Conservation (phyloP, 1,140 invertebrate species). For the Drosophila busckii region DNA sequence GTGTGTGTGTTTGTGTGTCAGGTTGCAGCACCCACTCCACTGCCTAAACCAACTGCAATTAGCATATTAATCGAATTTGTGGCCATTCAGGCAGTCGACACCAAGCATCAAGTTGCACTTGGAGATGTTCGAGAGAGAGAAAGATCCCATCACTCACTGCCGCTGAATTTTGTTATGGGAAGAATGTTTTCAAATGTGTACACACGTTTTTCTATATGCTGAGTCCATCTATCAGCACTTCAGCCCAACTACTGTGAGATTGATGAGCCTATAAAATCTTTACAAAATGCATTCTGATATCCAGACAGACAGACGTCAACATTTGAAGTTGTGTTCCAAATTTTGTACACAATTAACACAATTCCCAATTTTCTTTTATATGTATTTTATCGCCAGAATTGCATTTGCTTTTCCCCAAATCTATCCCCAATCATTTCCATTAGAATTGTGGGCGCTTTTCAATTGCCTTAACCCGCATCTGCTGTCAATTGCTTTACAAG, state of each 20-base stretch:
- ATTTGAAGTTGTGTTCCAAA: conserved; percentile 12
- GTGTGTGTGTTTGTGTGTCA: too few relatives aligned
- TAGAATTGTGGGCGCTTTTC: conserved; percentile 20
- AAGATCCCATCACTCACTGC: conserved; percentile 43
- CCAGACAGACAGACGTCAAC: conserved; percentile 27
- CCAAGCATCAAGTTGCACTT: conserved; percentile 1
- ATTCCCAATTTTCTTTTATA: conserved; percentile 68
- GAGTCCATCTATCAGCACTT: conserved; percentile 59
- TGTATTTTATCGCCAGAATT: conserved; percentile 59
- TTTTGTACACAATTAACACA: conserved; percentile 59
- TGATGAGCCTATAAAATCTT: conserved; percentile 50
- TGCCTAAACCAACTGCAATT: too few relatives aligned
- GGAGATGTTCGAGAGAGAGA: conserved; percentile 11
- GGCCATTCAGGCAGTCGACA: conserved; percentile 32
- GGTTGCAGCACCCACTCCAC: too few relatives aligned
- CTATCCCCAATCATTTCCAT: conserved; percentile 17
- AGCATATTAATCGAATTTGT: conserved; percentile 68
- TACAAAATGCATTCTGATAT: too few relatives aligned
- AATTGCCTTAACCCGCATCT: conserved; percentile 50
- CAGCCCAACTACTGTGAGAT: conserved; percentile 35
- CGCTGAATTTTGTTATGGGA: conserved; percentile 19
- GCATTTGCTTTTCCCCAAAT: conserved; percentile 31
- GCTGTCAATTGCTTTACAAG: conserved; percentile 58
- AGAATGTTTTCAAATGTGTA: conserved; percentile 21
- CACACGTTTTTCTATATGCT: conserved; percentile 22